phyloP scores from a whole-genome alignment of 2,113 vertebrate species.

The Alosa alosa region DNA sequence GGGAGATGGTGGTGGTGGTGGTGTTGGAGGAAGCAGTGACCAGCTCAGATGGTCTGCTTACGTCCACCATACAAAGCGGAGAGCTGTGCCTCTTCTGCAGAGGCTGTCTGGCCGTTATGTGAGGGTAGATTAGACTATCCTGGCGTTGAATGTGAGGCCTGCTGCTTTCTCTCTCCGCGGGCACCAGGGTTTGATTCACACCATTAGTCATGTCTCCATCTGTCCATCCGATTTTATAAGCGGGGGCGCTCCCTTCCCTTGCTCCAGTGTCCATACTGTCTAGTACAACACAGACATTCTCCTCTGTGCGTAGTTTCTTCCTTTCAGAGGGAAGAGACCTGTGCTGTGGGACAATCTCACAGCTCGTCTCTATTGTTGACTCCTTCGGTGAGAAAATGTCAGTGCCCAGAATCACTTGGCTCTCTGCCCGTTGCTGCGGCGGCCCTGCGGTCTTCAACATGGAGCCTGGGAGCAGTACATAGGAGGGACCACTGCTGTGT shows the following conservation, averaged over 20 bases:
- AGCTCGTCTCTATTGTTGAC: constrained; percentile 16
- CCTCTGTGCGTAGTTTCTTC: constrained; percentile 83
- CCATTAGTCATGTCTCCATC: constrained; percentile 28
- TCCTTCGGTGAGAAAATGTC: constrained; percentile 37
- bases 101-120: constrained; percentile 42
- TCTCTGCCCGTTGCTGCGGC: constrained; percentile 47
- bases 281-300: constrained; percentile 28
- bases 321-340: constrained; percentile 77
- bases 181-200: constrained; percentile 30
- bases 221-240: constrained; percentile 33
- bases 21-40: constrained; percentile 11
- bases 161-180: constrained; percentile 30
- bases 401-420: constrained; percentile 27
- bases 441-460: constrained; percentile 52
- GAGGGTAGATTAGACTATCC: constrained; percentile 39
- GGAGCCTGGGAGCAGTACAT: constrained; percentile 49
- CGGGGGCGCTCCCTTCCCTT: neutral
- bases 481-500: constrained; percentile 39
- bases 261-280: neutral
- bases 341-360: constrained; percentile 33
- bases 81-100: constrained; percentile 49
- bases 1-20: constrained; percentile 17
- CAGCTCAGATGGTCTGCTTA: constrained; percentile 44
- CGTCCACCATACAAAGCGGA: constrained; percentile 44
- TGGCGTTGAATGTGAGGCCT: constrained; percentile 25